Conservation (phyloP, 2,113 vertebrate genomes). For the Illadopsis cleaveri region DNA sequence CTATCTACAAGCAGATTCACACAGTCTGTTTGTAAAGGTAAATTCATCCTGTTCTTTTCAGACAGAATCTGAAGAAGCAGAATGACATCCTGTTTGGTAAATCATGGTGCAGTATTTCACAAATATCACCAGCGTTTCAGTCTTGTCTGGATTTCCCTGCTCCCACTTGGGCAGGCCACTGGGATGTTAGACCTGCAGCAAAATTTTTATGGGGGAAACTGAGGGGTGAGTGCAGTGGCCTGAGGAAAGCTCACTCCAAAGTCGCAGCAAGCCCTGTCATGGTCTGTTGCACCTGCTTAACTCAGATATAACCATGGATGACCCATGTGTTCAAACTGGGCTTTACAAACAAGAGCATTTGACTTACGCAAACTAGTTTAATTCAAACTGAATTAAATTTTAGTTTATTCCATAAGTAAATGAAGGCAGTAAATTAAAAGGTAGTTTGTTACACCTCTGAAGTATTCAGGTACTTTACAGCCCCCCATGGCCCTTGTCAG, state of each 20-base stretch:
- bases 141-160: not conserved
- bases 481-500: not conserved
- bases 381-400: conserved; percentile 26
- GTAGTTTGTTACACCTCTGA: not conserved
- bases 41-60: not conserved
- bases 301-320: not conserved
- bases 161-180: not conserved
- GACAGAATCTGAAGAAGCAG: not conserved
- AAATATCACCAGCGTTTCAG: not conserved
- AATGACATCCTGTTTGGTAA: not conserved
- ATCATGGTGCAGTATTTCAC: not conserved
- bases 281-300: not conserved
- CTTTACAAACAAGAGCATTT: conserved; percentile 41
- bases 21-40: not conserved
- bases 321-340: not conserved
- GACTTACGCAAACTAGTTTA: conserved; percentile 23
- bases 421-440: not conserved
- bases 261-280: not conserved
- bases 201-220: not conserved
- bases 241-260: not conserved
- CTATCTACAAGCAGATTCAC: not conserved
- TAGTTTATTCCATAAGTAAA: not conserved
- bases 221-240: not conserved
- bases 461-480: not conserved
- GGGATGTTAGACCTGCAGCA: not conserved